Base-by-base conservation (phyloP, 2,888 invertebrate species). In the Volucella inflata region DNA sequence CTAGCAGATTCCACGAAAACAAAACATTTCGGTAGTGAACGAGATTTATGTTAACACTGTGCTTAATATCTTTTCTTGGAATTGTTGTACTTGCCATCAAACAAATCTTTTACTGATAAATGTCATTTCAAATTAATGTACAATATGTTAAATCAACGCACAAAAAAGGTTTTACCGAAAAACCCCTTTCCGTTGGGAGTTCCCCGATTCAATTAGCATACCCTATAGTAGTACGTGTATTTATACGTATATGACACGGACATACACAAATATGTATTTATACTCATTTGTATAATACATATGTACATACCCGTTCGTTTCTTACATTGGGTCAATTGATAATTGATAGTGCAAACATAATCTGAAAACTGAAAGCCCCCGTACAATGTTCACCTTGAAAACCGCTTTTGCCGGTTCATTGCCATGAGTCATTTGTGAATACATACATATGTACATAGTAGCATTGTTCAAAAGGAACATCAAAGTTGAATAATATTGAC, bases 361-460 rank as follows among this genome's bases (percentile, higher is more conserved):
- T 48, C 12, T 48, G 30, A 71, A 17, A 44, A 30, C 71, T 46
- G 40, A 30, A 30, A 30, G 30, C 30, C 6, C 30, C 30, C 46
- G 42, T 16, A 57, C 55, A 65, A 36, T 64, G 11, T 64, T 78
- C 36, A 59, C 78, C 78, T 79, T 79, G 78, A 72, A 57, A 57
- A 42, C 53, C 36, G 10, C 12, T 38, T 30, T 51, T 57, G 42
- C 12, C 17, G 50, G 72, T 65, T 65, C 72, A 59, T 11, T 70
- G 53, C 46, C 78, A 64, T 71, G 55, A 77, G 55, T 62, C 68
- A 30, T 12, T 64, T 50, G 51, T 16, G 8, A 4, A 6, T 30
- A 3, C 6, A 30, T 30, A 30, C 30, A 30, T 30, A 21, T 21
- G 21, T 21, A 30, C 30, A 30, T 30, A 6, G 0, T 6, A 0